Base-by-base conservation (phyloP, 2,797 vertebrate genomes). In the Uromys caudimaculatus region DNA sequence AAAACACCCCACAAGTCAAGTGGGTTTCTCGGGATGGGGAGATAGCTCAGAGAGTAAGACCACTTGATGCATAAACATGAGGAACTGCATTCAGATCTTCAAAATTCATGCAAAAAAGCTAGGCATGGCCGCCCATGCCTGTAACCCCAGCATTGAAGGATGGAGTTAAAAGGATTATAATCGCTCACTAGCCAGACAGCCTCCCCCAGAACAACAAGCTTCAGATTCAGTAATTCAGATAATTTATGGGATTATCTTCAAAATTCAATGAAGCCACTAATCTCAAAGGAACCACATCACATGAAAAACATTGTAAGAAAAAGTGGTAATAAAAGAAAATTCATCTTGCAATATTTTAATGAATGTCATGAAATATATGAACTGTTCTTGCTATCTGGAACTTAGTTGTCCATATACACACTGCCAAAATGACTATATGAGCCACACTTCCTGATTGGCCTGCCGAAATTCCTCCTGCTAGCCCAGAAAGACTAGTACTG, bases 251-350 rank as follows among this genome's bases (percentile, higher is more conserved):
- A 84, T 89, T 88, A 92, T 78, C 41, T 86, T 24, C 23, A 71
- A 44, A 52, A 89, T 94, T 56, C 9, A 90, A 44, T 47, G 88
- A 35, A 89, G 60, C 19, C 76, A 44, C 47, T 90, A 62, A 47
- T 91, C 9, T 56, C 75, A 32, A 71, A 47, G 3, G 71, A 41
- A 35, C 6, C n/a, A 27, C 3, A n/a, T 86, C 82, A 86, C 71
- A 50, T 90, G 32, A 75, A 86, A 87, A 95, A 47, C 14, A 21
- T 41, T 23, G 10, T 90, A 92, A 93, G 83, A 56, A 85, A 17
- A 35, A 58, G 1, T n/a, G 38, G 23, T 52, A 77, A 91, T 84
- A 58, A 95, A 93, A 83, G n/a, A 6, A 44, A 89, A 73, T 75
- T 75, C 75, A 81, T 69, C 78, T 90, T 76, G 50, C 44, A 58